These are phyloP conservation scores for Centroberyx gerrardi DNA, from an alignment of 2,797 vertebrate species.

Conservation along the genomic window DNA sequence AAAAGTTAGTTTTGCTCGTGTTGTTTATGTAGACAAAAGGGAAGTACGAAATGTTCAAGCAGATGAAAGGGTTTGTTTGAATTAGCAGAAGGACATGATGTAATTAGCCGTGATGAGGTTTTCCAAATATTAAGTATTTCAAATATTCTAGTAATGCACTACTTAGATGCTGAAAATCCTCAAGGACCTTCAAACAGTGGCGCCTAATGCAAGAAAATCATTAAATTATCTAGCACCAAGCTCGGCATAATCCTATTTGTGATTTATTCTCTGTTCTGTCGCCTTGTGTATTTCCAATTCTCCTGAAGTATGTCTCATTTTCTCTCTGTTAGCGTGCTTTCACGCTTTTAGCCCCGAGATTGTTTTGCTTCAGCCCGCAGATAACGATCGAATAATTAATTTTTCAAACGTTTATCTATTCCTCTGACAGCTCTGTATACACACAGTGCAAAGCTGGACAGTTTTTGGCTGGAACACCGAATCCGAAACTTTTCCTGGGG, in stretches of 20 bases:
- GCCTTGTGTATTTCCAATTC: constrained; percentile 27
- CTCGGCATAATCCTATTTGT: not conserved
- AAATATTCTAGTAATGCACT: no score
- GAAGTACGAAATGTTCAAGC: constrained; percentile 22
- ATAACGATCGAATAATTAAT: constrained; percentile 74
- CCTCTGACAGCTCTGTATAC: constrained; percentile 69
- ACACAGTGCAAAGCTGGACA: constrained; percentile 46
- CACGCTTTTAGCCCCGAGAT: constrained; percentile 23
- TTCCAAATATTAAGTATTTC: no score
- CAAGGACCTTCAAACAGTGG: not conserved
- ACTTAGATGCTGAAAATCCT: not conserved
- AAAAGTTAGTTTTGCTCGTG: constrained; percentile 31
- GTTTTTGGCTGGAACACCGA: constrained; percentile 30
- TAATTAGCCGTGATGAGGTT: no score
- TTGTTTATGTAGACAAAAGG: constrained; percentile 42
- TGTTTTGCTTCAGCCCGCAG: constrained; percentile 52
- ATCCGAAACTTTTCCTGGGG: not conserved
- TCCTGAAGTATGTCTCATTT: constrained; percentile 5
- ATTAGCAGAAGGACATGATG: constrained; percentile 7
- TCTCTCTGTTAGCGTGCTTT: not conserved
- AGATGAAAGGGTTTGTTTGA: constrained; percentile 17
- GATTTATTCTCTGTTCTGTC: constrained; percentile 18
- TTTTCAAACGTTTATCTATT: constrained; percentile 70
- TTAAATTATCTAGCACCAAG: not conserved
- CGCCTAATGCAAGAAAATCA: not conserved